Evolutionary conservation across 2,113 vertebrate genomes (phyloP), one percentile per base, ranked within the genome.

Genomic region (Carettochelys insculpta): DNA sequence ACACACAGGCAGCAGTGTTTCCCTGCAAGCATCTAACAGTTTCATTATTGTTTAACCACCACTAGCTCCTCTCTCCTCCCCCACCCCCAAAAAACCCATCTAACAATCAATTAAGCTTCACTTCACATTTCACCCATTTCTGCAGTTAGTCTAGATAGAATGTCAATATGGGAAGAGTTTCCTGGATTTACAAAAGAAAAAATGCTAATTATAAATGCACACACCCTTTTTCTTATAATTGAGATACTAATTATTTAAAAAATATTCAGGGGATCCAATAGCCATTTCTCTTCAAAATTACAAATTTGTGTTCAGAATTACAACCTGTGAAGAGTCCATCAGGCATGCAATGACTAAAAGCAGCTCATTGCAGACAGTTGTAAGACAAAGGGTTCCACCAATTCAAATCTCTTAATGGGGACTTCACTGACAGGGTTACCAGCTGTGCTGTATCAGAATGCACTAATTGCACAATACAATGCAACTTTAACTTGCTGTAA

Each of bases 31-130:
- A 90, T 45, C 31, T 76, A 94, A 97, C 97, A 96, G 90, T 75
- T 96, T 94, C 96, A 90, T 95, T 96, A 96, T 96, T 97, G 95
- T 97, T 96, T 93, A 97, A 96, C 95, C 76, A 96, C 94, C 88
- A n/a, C n/a, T n/a, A n/a, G n/a, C n/a, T n/a, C n/a, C n/a, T n/a
- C n/a, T n/a, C n/a, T 8, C 19, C 4, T n/a, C 17, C 61, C n/a
- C 4, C 17, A 22, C 90, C 96, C 97, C 96, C 91, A 38, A 82
- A 50, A 50, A 50, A 4, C 48, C 48, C 48, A 96, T 90, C 93
- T 96, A 92, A 68, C 92, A 47, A 97, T 95, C 96, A 94, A 95
- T 96, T 94, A 96, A 80, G 87, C 85, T 80, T 93, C 93, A 96
- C 93, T 80, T 93, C 93, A 96, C 93, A 95, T 92, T 91, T 91